Base-by-base conservation (phyloP, 2,888 invertebrate genomes). In the Ophraella communa region DNA sequence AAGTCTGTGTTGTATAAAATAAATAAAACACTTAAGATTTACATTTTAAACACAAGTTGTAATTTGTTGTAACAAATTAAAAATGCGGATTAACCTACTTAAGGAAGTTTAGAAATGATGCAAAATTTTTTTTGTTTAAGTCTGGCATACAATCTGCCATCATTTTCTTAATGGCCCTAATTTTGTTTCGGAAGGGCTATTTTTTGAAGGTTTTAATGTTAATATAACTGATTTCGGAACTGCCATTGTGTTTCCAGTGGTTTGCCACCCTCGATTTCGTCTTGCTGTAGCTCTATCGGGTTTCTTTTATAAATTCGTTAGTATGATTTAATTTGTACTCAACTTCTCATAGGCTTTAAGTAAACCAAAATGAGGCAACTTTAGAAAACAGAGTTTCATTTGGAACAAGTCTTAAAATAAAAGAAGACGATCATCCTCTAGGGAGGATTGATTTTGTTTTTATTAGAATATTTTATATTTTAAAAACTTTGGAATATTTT, bases 321-420 rank as follows among this genome's bases (percentile, higher is more conserved):
- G 51, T 23, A 49, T 63, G 57, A 21, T 24, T 30, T 7, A 14
- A 14, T 52, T 62, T 47, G 21, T 14, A 51, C 24, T 39, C 14
- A 17, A 44, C 33, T 51, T 51, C 51, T 7, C 27, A 20, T 18
- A 64, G 11, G 20, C 39, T 61, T 52, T 60, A n/a, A 51, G 57
- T 60, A 23, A 66, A 66, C 24, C 33, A 45, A 30, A 64, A 30
- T 20, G 66, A 14, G 11, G 45, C 23, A 54, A 66, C 63, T 60
- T 64, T 49, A 1, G 65, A 33, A 33, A 62, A 62, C 21, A 59
- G 53, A n/a, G 57, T 62, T 35, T 42, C 52, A 62, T 56, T 53
- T 59, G 49, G 60, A 27, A 30, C 64, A 65, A 45, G 17, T 33
- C 18, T 65, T 65, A 58, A 47, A 69, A 60, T 67, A 39, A 59